These are phyloP conservation scores for Centroberyx gerrardi DNA, from an alignment of 2,797 vertebrate genomes.

Conservation along the genomic window DNA sequence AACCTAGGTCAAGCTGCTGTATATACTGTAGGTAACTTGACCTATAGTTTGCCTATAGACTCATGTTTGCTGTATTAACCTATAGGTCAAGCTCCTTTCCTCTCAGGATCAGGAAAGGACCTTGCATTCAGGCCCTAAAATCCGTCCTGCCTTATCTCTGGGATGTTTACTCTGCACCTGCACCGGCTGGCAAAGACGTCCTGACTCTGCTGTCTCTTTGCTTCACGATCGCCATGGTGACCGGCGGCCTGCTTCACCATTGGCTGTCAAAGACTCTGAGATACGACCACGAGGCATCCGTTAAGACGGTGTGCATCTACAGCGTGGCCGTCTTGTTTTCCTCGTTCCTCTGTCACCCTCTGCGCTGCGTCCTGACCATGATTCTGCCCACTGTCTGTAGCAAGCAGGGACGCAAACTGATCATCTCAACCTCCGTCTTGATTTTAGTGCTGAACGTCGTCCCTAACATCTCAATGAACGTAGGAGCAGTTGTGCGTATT, in stretches of 20 bases:
- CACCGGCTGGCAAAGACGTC: conserved; percentile 81
- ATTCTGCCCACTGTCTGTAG: conserved; percentile 90
- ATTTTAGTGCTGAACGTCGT: conserved; percentile 86
- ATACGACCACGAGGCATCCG: conserved; percentile 73
- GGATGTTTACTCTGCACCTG: conserved; percentile 87
- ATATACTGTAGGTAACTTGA: no score
- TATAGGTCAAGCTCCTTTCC: not conserved
- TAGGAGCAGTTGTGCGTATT: conserved; percentile 82
- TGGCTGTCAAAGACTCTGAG: conserved; percentile 88
- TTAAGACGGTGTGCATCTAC: conserved; percentile 72
- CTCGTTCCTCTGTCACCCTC: conserved; percentile 88
- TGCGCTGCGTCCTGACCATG: conserved; percentile 92
- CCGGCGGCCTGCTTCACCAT: conserved; percentile 83
- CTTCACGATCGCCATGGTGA: conserved; percentile 71
- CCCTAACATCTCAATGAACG: conserved; percentile 89
- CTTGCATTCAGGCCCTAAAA: conserved; percentile 38
- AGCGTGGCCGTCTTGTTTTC: conserved; percentile 79
- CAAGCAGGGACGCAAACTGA: conserved; percentile 89
- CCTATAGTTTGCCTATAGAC: no score
- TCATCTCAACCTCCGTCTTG: conserved; percentile 89
- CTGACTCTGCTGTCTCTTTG: conserved; percentile 87
- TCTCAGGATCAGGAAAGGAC: conserved; percentile 43
- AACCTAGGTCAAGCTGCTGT: no score
- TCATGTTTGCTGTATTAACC: no score
- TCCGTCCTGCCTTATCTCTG: conserved; percentile 78